Evolutionary conservation across 1,140 invertebrate genomes (phyloP), one percentile per base, ranked within the genome.

Genomic region (Drosophila pallidifrons): DNA sequence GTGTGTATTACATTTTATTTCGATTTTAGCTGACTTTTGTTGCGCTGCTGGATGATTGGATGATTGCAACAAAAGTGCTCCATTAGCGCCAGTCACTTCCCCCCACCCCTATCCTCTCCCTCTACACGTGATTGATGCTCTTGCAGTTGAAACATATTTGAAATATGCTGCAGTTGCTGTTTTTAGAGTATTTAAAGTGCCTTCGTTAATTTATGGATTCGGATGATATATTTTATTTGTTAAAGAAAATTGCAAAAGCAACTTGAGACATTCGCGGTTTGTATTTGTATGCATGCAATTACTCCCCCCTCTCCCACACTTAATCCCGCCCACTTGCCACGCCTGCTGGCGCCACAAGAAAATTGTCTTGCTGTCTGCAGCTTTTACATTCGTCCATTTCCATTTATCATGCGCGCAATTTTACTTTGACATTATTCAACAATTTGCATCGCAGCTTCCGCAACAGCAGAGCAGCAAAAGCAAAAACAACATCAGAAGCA

Each of bases 381-480:
- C 58, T 73, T 67, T 73, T 64, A 59, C 70, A 66, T 72, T 67
- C 64, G 32, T 73, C 47, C 59, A 73, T 77, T 77, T 63, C 46
- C 72, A 77, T 79, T 75, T 74, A 74, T 74, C 57, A 61, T 74
- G 65, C 71, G 71, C 71, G 65, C 82, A 79, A 87, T 86, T 86
- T 87, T 69, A 57, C 79, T 73, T 54, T 87, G 82, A 82, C 79
- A 85, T 86, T 85, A 85, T 85, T 86, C 78, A 86, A 85, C 81
- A 87, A 87, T 87, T 87, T 87, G 83, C 82, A 87, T 77, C 61
- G 76, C 76, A 71, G 80, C 72, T 88, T 86, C 83, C 82, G 83
- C 68, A 79, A 54, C 59, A 66, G 32, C 49, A 67, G 13, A 69
- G 32, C 49, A 67, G 16, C 47, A 59, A 20, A 47, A 68, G 28